Evolutionary conservation across 2,888 invertebrate species (phyloP), one percentile per base, ranked within the genome.

Genomic region (Drosophila pegasa): DNA sequence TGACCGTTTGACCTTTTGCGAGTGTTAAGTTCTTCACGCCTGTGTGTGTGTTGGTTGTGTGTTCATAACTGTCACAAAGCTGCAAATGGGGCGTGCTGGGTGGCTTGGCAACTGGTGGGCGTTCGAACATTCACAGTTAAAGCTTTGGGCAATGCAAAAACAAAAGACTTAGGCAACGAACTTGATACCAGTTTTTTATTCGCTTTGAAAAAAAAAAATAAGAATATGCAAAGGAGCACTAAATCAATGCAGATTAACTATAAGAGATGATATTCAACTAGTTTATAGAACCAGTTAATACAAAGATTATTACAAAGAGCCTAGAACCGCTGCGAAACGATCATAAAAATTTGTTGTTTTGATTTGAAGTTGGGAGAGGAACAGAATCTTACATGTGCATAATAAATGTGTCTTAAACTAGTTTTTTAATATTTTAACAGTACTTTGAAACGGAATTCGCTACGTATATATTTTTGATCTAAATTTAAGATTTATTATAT

Each of bases 1-100:
- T 73, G 87, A 75, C 82, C 77, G 72, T 78, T 82, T 87, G 83
- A 87, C 83, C 83, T 87, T 79, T 75, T 60, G 37, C 59, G 70
- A 78, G 76, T 77, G 73, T 74, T 60, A 71, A 71, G 72, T 61
- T 71, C 76, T 71, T 76, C 68, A 55, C 62, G 54, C 63, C 45
- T 47, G 10, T n/a, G 14, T 14, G 25, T 38, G 40, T 57, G 40
- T 45, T 43, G 43, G 54, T n/a, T 35, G 22, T 67, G 52, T 71
- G 62, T 48, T 75, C 65, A 76, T 69, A 72, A 72, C 75, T 76
- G 78, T 76, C 78, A 59, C 73, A 57, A 77, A 55, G n/a, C 18
- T 22, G 57, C 55, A 75, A 71, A 75, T 63, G 62, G 75, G 72
- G 72, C 77, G 72, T 75, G 68, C 60, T 77, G 75, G 75, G 73